Evolutionary conservation across 2,888 invertebrate species (phyloP).

Genomic region (Thereva unica): DNA sequence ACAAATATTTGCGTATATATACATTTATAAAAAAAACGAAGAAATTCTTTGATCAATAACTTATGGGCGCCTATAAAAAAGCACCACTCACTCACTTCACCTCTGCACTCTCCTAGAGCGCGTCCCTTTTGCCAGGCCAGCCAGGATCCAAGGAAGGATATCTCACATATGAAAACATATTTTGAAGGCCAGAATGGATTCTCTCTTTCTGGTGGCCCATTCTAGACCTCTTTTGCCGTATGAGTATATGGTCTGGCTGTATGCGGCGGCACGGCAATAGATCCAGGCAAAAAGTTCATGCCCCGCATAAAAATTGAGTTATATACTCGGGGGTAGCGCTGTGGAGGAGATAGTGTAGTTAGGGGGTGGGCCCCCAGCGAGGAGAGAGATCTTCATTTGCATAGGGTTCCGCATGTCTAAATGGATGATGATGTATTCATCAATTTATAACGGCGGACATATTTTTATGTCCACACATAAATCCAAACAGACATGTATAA

Average conservation of each 20-base stretch:
- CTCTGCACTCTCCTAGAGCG: background rate
- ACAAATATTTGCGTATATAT: slow-evolving; percentile 23
- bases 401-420: slow-evolving; percentile 20
- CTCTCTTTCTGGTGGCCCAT: too few species aligned
- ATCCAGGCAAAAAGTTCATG: slow-evolving; percentile 15
- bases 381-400: slow-evolving; percentile 16
- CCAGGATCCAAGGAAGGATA: background rate
- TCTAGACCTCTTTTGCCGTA: too few species aligned
- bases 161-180: too few species aligned
- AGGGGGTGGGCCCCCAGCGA: background rate
- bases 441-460: slow-evolving; percentile 31
- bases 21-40: background rate
- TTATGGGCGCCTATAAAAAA: slow-evolving; percentile 20
- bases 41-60: slow-evolving; percentile 19
- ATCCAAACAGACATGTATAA: slow-evolving; percentile 17
- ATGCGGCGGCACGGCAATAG: slow-evolving; percentile 6
- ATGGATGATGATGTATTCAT: slow-evolving; percentile 34
- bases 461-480: slow-evolving; percentile 29
- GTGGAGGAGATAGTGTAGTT: slow-evolving; percentile 1
- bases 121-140: background rate
- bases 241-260: too few species aligned
- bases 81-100: background rate
- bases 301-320: slow-evolving; percentile 32
- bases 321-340: slow-evolving; percentile 10
- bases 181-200: too few species aligned